Percentiles rank a stretch among this genome's conserved stretches.
Conservation (phyloP, 1,140 invertebrate species). For the Proales similis region DNA sequence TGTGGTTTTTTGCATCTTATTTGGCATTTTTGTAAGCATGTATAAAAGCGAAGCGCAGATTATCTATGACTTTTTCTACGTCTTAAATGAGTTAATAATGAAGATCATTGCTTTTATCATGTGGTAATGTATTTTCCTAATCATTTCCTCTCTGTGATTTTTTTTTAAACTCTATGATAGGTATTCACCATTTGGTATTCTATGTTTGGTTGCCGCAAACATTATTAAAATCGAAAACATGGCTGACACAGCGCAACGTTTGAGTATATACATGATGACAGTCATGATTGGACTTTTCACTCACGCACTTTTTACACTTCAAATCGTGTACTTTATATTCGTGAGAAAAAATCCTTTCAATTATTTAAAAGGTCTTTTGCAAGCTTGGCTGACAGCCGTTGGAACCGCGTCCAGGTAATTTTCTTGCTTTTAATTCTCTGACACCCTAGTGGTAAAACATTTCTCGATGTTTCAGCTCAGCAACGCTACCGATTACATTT, state of each 20-base stretch:
- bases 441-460: not conserved
- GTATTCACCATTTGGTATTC: slow-evolving; percentile 79
- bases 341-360: slow-evolving; percentile 55
- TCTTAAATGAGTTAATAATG: slow-evolving; percentile 56
- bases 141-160: no score
- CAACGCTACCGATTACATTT: slow-evolving; percentile 76
- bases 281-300: slow-evolving; percentile 74
- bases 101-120: slow-evolving; percentile 50
- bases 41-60: slow-evolving; percentile 50
- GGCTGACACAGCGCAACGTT: slow-evolving; percentile 7
- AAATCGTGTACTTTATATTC: slow-evolving; percentile 57
- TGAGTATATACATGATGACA: slow-evolving; percentile 29
- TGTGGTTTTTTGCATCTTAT: slow-evolving; percentile 56
- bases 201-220: slow-evolving; percentile 83
- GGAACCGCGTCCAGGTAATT: slow-evolving; percentile 43
- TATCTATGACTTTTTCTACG: slow-evolving; percentile 55
- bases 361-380: slow-evolving; percentile 56
- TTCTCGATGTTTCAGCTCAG: slow-evolving; percentile 65
- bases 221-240: slow-evolving; percentile 44
- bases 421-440: not conserved
- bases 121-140: slow-evolving; percentile 41
- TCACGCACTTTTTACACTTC: slow-evolving; percentile 79
- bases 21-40: slow-evolving; percentile 56
- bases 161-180: no score
- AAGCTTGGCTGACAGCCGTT: slow-evolving; percentile 57